Conservation (phyloP, 2,113 vertebrate genomes). For the Dascyllus trimaculatus region DNA sequence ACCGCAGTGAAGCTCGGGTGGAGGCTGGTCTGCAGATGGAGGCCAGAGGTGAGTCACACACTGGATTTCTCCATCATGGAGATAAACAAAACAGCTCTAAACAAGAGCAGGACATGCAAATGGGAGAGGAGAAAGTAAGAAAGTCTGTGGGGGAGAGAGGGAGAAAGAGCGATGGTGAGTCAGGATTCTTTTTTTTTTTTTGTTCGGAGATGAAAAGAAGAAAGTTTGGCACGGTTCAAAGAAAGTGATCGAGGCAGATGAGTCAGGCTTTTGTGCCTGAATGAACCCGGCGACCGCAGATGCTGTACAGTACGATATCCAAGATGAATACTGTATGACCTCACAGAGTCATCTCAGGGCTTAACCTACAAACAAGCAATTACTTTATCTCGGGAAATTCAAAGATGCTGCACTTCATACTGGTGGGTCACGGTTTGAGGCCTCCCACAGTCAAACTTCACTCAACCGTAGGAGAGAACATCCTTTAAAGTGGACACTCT, state of each 20-base stretch:
- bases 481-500: slow-evolving; percentile 31
- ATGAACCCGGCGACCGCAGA: slow-evolving; percentile 18
- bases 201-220: slow-evolving; percentile 16
- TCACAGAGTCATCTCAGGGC: slow-evolving; percentile 18
- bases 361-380: slow-evolving; percentile 38
- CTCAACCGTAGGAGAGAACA: slow-evolving; percentile 3
- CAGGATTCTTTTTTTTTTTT: slow-evolving; percentile 26
- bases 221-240: slow-evolving; percentile 8
- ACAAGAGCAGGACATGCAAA: slow-evolving; percentile 63
- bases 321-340: slow-evolving; percentile 7
- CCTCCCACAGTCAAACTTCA: slow-evolving; percentile 18
- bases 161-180: slow-evolving; percentile 18
- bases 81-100: slow-evolving; percentile 71
- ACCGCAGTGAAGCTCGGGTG: not conserved
- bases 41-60: slow-evolving; percentile 74
- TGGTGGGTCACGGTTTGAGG: slow-evolving; percentile 29
- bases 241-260: slow-evolving; percentile 28
- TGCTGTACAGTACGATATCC: slow-evolving; percentile 7
- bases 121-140: slow-evolving; percentile 35
- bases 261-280: slow-evolving; percentile 48
- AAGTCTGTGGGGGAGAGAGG: slow-evolving; percentile 27
- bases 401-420: slow-evolving; percentile 14
- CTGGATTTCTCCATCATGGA: slow-evolving; percentile 63
- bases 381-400: slow-evolving; percentile 32
- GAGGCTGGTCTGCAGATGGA: slow-evolving; percentile 54